phyloP scores from a whole-genome alignment of 2,797 vertebrate genomes.

The Huso huso region DNA sequence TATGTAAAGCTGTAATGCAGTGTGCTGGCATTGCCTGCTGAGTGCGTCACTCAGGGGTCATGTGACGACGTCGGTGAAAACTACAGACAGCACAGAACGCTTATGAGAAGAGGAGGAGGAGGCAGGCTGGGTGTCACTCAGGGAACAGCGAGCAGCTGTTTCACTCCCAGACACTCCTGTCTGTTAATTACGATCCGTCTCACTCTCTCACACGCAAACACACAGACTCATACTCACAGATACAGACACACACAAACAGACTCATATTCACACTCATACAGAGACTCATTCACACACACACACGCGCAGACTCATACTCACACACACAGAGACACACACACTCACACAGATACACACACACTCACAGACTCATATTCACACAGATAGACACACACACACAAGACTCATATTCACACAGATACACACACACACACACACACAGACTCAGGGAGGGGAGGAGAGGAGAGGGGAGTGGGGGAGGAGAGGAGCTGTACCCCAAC shows the following conservation, averaged over 20 bases:
- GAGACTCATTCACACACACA: slow-evolving; percentile 2
- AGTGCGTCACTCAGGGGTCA: too few species aligned
- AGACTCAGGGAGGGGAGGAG: not conserved
- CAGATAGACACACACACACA: not conserved
- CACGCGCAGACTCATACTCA: slow-evolving; percentile 26
- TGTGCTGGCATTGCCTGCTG: too few species aligned
- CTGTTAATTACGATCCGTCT: too few species aligned
- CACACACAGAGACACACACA: not conserved
- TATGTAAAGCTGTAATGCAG: too few species aligned
- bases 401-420: slow-evolving; percentile 1
- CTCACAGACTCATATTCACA: slow-evolving; percentile 6
- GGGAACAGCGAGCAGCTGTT: too few species aligned
- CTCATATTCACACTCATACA: not conserved
- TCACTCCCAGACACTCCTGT: too few species aligned
- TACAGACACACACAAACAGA: not conserved
- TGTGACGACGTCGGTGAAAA: too few species aligned
- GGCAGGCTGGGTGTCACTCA: too few species aligned
- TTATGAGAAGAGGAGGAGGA: too few species aligned
- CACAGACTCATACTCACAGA: not conserved
- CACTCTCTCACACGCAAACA: too few species aligned
- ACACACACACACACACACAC: slow-evolving; percentile 5
- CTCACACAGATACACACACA: slow-evolving; percentile 14
- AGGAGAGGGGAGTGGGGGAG: slow-evolving; percentile 1
- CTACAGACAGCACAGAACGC: too few species aligned
- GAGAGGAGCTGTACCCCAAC: too few species aligned